Conservation (phyloP, 2,888 invertebrate species). For the Anorthoa munda region DNA sequence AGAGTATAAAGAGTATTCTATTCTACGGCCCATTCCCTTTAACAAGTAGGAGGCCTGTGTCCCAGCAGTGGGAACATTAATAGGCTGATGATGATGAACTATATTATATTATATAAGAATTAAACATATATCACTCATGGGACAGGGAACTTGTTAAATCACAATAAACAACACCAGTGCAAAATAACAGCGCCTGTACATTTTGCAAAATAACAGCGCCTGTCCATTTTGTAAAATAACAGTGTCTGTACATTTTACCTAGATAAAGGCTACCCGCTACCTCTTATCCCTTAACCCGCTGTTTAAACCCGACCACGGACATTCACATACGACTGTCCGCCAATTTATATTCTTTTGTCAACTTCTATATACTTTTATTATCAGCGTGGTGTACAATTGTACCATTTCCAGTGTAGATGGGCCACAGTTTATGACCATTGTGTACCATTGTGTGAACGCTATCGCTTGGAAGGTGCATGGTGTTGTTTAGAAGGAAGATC, state of each 20-base stretch:
- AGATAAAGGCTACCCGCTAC: constrained; percentile 15
- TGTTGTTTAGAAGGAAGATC: not conserved
- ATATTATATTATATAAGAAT: no score
- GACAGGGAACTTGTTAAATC: no score
- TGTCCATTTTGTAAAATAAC: no score
- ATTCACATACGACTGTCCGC: constrained; percentile 42
- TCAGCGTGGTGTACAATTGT: constrained; percentile 33
- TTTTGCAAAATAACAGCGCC: not conserved
- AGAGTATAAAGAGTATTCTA: no score
- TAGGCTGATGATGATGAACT: no score
- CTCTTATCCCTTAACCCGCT: constrained; percentile 25
- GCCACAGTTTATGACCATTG: constrained; percentile 28
- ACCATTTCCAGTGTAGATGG: constrained; percentile 17
- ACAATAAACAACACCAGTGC: not conserved
- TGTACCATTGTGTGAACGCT: constrained; percentile 33
- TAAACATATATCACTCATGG: no score
- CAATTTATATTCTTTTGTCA: constrained; percentile 68
- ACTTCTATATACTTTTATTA: constrained; percentile 56
- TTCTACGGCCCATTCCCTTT: no score
- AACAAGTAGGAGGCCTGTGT: no score
- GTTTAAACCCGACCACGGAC: constrained; percentile 19
- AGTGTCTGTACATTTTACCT: no score
- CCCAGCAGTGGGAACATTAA: no score
- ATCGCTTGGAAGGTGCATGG: constrained; percentile 17
- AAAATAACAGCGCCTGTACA: not conserved